Base-by-base conservation (phyloP, 1,140 invertebrate genomes). In the Idris sp. region DNA sequence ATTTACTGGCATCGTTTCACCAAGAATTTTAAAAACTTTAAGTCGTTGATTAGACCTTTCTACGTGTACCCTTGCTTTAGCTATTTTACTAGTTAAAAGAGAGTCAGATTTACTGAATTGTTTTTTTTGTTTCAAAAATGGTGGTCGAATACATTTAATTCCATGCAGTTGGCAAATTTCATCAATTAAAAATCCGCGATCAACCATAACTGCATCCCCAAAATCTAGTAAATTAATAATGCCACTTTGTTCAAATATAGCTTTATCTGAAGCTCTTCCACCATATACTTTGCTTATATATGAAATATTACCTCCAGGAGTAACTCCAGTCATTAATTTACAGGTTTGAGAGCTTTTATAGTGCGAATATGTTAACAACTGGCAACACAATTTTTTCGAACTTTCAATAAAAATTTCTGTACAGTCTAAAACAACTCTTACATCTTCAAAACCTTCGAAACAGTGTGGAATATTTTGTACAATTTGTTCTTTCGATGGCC, bases 251-350 rank as follows among this genome's bases (percentile, higher is more conserved):
- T 67, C 48, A 31, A 80, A 81, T 11, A 86, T 79, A 15, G 16
- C 65, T 53, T 74, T 79, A 53, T 86, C 84, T 10, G 79, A 81
- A 10, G 72, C 15, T 43, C 76, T 49, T 4, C 82, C 83, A 3
- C 81, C 83, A 74, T 78, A 85, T 6, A 44, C 33, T 14, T 77
- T 49, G 8, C 33, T 36, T 14, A 36, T 36, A 9, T 15, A 36
- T n/a, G 33, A 36, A n/a, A 36, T 6, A 13, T 36, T 48, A 7
- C 82, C 84, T 10, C 54, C 74, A 31, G 83, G 83, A 25, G 79
- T 65, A 35, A 87, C 77, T 4, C 79, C 80, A 14, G 83, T 80
- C 41, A 87, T 69, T 15, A 78, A 49, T 26, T 65, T 65, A 16
- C 33, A 35, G 6, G 44, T 53, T 30, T 53, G 10, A 18, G 13